Evolutionary conservation across 2,797 vertebrate species (phyloP).

Genomic region (Uromys caudimaculatus): DNA sequence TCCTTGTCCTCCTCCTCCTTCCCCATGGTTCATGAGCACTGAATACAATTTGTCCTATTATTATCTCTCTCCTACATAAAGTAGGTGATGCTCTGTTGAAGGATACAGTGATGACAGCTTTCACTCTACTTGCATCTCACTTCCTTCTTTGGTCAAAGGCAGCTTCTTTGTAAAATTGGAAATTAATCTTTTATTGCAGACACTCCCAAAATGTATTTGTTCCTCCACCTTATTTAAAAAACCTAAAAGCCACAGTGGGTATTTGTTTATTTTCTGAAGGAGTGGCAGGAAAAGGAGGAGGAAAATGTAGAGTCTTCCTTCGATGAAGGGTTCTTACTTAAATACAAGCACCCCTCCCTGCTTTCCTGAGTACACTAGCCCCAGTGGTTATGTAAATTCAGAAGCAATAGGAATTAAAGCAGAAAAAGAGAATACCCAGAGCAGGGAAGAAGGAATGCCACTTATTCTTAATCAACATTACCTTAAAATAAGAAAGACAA

Average conservation of each 20-base stretch:
- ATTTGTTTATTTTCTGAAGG: slow-evolving; percentile 42
- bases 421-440: neutral
- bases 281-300: neutral
- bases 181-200: neutral
- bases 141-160: neutral
- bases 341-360: neutral
- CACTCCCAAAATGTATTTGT: neutral
- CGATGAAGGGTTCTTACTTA: slow-evolving; percentile 30
- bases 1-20: neutral
- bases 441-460: neutral
- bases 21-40: neutral
- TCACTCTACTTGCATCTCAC: neutral
- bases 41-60: neutral
- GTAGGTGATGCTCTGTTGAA: neutral
- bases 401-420: slow-evolving; percentile 59
- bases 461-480: neutral
- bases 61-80: neutral
- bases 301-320: neutral
- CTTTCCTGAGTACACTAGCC: slow-evolving; percentile 23
- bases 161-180: neutral
- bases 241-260: neutral
- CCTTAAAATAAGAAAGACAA: neutral
- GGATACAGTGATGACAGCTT: neutral
- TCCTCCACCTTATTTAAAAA: neutral
- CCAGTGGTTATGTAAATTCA: slow-evolving; percentile 45